Percentiles rank a stretch among this genome's conserved stretches.
Conservation (phyloP, 2,888 invertebrate species). For the Polylopha cassiicola region DNA sequence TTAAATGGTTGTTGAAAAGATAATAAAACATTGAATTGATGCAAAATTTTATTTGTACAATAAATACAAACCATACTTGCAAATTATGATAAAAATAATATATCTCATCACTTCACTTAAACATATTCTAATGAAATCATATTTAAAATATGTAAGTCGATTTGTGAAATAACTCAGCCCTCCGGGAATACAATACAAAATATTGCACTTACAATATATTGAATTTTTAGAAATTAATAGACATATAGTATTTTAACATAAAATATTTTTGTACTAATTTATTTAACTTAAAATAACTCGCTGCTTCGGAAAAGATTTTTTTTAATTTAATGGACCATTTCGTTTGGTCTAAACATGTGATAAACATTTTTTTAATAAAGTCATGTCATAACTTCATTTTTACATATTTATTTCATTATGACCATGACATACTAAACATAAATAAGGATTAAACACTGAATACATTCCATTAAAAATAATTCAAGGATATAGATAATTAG, state of each 20-base stretch:
- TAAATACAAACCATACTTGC: conserved; percentile 75
- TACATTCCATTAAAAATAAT: too few relatives aligned
- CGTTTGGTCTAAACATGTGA: conserved; percentile 40
- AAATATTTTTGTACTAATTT: conserved; percentile 65
- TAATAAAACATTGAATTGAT: conserved; percentile 46
- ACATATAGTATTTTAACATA: conserved; percentile 34
- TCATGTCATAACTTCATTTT: conserved; percentile 12
- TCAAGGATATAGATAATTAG: conserved; percentile 31
- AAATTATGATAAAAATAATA: conserved; percentile 68
- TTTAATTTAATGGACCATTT: conserved; percentile 36
- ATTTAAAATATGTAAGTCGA: conserved; percentile 34
- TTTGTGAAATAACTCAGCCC: conserved; percentile 35
- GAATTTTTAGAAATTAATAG: conserved; percentile 30
- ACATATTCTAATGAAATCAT: conserved; percentile 47
- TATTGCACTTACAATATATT: conserved; percentile 55
- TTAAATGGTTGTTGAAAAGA: conserved; percentile 28
- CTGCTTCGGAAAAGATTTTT: conserved; percentile 35
- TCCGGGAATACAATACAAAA: conserved; percentile 35
- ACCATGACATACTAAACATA: too few relatives aligned
- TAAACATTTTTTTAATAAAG: conserved; percentile 26
- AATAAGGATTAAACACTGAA: too few relatives aligned
- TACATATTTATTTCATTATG: conserved; percentile 2
- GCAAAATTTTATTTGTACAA: conserved; percentile 76
- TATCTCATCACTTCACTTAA: conserved; percentile 68
- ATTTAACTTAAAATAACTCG: conserved; percentile 52